A percentile compares a stretch with the other conserved stretches of the same genome.
phyloP scores from a whole-genome alignment of 2,113 vertebrate genomes.

The Dermatemys mawii region DNA sequence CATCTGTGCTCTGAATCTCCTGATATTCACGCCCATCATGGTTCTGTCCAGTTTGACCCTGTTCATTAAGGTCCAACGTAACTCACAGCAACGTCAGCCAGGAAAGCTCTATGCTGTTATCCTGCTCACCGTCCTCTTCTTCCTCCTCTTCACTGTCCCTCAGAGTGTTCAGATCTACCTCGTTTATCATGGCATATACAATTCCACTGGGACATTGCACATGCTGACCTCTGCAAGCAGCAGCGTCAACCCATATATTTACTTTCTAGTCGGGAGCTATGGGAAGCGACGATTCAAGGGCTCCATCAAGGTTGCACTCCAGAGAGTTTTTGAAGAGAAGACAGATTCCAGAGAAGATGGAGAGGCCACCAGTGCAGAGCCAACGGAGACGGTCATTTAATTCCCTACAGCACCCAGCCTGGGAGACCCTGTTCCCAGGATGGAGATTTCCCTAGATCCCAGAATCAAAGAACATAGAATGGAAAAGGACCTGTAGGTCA shows the following conservation, averaged over 20 bases:
- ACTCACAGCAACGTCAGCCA: neutral
- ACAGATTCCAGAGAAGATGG: neutral
- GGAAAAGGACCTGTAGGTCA: neutral
- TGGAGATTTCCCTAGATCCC: neutral
- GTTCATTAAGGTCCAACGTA: neutral
- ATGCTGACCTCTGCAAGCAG: slow-evolving; percentile 9
- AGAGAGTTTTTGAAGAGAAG: slow-evolving; percentile 5
- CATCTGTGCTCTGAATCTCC: neutral
- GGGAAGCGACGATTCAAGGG: neutral
- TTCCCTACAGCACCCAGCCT: no score
- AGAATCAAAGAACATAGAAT: neutral
- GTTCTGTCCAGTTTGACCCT: slow-evolving; percentile 6
- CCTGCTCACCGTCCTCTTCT: neutral
- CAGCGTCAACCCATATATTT: slow-evolving; percentile 38
- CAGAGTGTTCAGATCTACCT: neutral
- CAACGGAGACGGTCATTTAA: no score
- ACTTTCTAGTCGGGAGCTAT: slow-evolving; percentile 29
- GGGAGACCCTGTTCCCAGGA: neutral
- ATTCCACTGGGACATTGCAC: neutral
- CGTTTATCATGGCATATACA: accelerated
- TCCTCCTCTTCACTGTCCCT: slow-evolving; percentile 33
- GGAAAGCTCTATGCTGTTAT: neutral
- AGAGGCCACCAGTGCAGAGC: neutral
- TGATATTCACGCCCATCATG: slow-evolving; percentile 18
- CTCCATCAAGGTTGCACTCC: slow-evolving; percentile 2